Conservation (phyloP, 2,888 invertebrate species). For the Acheta domesticus region DNA sequence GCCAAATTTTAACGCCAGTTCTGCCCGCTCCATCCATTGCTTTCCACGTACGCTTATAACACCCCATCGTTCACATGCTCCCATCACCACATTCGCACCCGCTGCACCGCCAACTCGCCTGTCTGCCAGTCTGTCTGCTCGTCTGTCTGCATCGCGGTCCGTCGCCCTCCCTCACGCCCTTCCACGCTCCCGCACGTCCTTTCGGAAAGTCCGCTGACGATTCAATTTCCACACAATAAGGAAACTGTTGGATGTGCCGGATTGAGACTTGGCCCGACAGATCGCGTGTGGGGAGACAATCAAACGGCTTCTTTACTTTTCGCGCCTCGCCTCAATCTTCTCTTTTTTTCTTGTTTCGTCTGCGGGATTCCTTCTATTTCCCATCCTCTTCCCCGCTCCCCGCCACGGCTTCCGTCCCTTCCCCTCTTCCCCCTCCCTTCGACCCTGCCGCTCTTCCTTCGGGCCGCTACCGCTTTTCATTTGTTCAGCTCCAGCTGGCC, state of each 20-base stretch:
- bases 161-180: too few species aligned
- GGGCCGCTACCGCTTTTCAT: background rate
- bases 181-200: background rate
- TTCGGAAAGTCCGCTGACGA: conserved; percentile 8
- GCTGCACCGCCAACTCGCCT: too few species aligned
- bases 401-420: background rate
- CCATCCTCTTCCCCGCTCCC: background rate
- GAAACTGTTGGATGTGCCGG: background rate
- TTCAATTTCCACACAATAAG: conserved; percentile 7
- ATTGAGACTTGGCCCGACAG: conserved; percentile 18
- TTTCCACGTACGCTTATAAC: too few species aligned
- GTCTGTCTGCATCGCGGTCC: too few species aligned
- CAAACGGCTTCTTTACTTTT: conserved; percentile 18
- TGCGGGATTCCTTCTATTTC: background rate
- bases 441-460: background rate
- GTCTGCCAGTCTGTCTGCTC: too few species aligned
- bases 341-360: background rate
- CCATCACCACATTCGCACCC: too few species aligned
- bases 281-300: conserved; percentile 9
- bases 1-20: too few species aligned
- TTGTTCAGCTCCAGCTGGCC: conserved; percentile 18
- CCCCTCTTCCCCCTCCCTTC: background rate
- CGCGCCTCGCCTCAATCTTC: conserved; percentile 18
- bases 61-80: too few species aligned
- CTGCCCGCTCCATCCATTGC: too few species aligned